Base-by-base conservation (phyloP, 2,888 invertebrate species). In the Sarcophaga rosellei region DNA sequence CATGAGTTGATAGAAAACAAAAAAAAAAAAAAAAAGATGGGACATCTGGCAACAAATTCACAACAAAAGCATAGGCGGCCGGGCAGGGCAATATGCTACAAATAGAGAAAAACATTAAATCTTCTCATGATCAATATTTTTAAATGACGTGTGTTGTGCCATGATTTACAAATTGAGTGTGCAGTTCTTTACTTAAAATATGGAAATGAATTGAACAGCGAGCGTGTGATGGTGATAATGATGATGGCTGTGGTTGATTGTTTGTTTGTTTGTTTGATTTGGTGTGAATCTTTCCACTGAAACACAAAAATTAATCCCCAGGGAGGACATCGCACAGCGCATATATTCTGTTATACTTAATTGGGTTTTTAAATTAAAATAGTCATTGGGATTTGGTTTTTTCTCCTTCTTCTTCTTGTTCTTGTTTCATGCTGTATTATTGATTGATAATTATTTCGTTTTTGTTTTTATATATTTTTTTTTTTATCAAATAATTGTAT, bases 361-460 rank as follows among this genome's bases (percentile, higher is more conserved):
- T 45, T 69, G 76, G 57, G 53, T 74, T 61, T 74, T 72, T 81
- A 61, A 53, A 15, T 15, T 53, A 53, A 53, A 53, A 53, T 53
- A 12, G 53, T 15, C 53, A 53, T 53, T 53, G 53, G 53, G 53
- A 53, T 53, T 53, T 53, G 53, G 17, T 15, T 12, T 15, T 53
- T 53, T 53, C 15, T 17, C 5, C 0, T 53, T 47, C 1, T 62
- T 23, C 23, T 45, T 45, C 47, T 47, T n/a, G n/a, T n/a, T 57
- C 6, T 76, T 23, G 15, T 69, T 63, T 61, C 17, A 17, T 17
- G 21, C 20, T 66, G 59, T 75, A 65, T 25, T 17, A 57, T 44
- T 68, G 45, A 84, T 81, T 86, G 84, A 86, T 86, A 81, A 84
- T 78, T 81, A 81, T 81, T 78, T 75, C 59, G 73, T 77, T 81